phyloP scores from a whole-genome alignment of 30 jellyfish, hydroid and myxozoan genomes.

The Hydractinia symbiolongicarpus region DNA sequence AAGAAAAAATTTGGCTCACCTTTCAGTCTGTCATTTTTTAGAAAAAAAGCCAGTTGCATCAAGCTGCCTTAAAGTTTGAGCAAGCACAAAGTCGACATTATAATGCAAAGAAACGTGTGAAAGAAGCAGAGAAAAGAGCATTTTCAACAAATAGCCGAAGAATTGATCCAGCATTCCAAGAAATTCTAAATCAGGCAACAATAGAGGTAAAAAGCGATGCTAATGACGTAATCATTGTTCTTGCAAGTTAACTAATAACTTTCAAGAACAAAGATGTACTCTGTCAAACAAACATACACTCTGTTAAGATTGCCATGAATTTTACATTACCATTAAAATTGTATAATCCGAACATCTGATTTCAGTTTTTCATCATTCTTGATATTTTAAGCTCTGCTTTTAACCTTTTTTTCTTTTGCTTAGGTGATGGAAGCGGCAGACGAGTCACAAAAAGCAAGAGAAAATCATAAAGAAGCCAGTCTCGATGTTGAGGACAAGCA shows the following conservation, averaged over 20 bases:
- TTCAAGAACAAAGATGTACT: too few species aligned
- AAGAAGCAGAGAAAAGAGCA: constrained; percentile 57
- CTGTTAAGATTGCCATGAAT: too few species aligned
- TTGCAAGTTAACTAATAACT: background rate
- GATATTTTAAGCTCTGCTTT: too few species aligned
- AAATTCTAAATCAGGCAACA: constrained; percentile 74
- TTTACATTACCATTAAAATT: too few species aligned
- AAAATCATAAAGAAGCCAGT: constrained; percentile 41
- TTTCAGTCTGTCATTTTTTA: too few species aligned
- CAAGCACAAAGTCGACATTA: constrained; percentile 53
- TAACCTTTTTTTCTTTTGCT: background rate
- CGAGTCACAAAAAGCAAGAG: constrained; percentile 40
- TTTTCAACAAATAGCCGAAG: constrained; percentile 34
- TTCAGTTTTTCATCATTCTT: too few species aligned
- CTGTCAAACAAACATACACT: too few species aligned
- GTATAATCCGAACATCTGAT: too few species aligned
- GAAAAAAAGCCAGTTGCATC: constrained; percentile 19
- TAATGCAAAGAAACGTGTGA: constrained; percentile 56
- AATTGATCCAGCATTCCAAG: constrained; percentile 65
- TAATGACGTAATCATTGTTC: background rate
- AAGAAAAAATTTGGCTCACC: too few species aligned
- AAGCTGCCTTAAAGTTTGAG: constrained; percentile 61
- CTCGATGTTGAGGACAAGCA: constrained; percentile 35
- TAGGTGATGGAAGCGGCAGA: constrained; percentile 59
- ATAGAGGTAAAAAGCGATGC: constrained; percentile 44